A percentile compares a stretch with the other conserved stretches of the same genome.
Conservation (phyloP, 2,797 vertebrate species). For the Phoeniculus purpureus region DNA sequence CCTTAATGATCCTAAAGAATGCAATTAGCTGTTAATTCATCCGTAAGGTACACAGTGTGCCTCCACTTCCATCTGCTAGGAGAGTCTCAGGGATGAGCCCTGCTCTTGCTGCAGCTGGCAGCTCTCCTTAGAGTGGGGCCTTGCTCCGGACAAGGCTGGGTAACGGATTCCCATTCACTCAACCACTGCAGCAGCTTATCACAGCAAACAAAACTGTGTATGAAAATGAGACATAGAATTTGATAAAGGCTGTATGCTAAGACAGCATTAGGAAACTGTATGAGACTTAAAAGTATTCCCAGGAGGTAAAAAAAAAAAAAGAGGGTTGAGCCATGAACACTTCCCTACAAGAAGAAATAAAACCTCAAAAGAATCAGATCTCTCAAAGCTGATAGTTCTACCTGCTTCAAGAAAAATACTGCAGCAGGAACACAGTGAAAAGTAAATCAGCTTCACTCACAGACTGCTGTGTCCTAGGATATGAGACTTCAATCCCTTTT, state of each 20-base stretch:
- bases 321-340: not conserved
- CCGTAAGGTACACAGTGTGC: not conserved
- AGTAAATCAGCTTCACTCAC: not conserved
- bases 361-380: not conserved
- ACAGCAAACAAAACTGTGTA: not conserved
- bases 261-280: not conserved
- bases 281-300: not conserved
- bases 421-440: not conserved
- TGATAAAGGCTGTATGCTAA: not conserved
- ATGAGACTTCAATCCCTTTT: not conserved
- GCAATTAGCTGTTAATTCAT: not conserved
- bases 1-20: not conserved
- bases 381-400: not conserved
- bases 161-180: not conserved
- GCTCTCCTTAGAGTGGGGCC: not conserved
- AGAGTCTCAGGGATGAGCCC: not conserved
- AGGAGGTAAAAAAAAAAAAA: not conserved
- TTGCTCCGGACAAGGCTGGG: not conserved
- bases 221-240: not conserved
- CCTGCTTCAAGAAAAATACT: not conserved
- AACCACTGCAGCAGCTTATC: rapidly evolving
- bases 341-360: not conserved
- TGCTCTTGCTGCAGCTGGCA: not conserved
- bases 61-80: not conserved
- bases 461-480: not conserved